Percentiles rank a stretch among this genome's conserved stretches.
Conservation (phyloP, 1,140 invertebrate species). For the Heliconius melpomene region DNA sequence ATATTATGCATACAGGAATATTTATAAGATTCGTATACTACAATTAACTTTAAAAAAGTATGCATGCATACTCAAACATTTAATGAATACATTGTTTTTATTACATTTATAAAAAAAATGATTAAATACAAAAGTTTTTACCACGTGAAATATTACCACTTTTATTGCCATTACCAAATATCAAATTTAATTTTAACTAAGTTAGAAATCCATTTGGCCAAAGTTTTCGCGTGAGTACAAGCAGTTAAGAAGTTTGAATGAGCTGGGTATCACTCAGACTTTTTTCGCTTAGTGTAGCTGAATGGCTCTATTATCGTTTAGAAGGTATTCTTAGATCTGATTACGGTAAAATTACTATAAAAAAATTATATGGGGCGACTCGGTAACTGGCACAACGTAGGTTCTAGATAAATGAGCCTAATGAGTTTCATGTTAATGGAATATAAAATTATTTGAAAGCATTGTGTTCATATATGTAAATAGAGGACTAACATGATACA, state of each 20-base stretch:
- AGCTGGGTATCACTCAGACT: constrained; percentile 30
- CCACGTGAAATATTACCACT: background rate
- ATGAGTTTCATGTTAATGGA: background rate
- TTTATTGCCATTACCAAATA: constrained; percentile 26
- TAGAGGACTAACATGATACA: background rate
- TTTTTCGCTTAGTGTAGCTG: constrained; percentile 18
- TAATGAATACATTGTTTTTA: no score
- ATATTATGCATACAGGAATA: no score
- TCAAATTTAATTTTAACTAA: constrained; percentile 24
- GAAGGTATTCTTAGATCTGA: constrained; percentile 22
- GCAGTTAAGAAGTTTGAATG: constrained; percentile 37
- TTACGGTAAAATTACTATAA: constrained; percentile 18
- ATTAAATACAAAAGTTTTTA: background rate
- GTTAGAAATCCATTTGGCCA: constrained; percentile 18
- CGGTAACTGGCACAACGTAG: constrained; percentile 27
- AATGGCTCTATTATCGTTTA: constrained; percentile 30
- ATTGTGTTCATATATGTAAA: background rate
- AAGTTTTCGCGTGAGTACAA: constrained; percentile 31
- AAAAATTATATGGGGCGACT: constrained; percentile 7
- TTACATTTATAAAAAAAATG: background rate
- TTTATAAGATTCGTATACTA: no score
- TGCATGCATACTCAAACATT: no score
- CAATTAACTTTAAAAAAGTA: no score
- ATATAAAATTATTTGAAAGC: background rate
- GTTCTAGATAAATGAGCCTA: background rate